Conservation (phyloP, 64 coral and sea anemone genomes). For the Astreopora myriophthalma region DNA sequence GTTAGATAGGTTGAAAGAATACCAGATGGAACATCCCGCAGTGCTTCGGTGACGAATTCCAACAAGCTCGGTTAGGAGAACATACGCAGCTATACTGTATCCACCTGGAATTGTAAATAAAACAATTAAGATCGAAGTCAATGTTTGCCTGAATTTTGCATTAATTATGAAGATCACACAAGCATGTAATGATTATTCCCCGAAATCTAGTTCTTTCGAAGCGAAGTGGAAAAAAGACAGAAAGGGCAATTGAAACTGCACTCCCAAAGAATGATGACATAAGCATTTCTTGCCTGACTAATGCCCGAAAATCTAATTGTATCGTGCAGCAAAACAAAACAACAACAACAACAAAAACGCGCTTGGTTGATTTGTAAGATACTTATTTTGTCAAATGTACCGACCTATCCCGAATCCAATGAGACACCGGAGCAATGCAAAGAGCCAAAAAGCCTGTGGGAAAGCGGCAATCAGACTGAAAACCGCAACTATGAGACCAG, state of each 20-base stretch:
- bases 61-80: slow-evolving; percentile 87
- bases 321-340: no score
- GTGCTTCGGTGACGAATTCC: slow-evolving; percentile 81
- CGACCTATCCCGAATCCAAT: slow-evolving; percentile 70
- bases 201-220: no score
- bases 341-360: not conserved
- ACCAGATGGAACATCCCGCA: slow-evolving; percentile 91
- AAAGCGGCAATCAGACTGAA: slow-evolving; percentile 61
- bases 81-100: slow-evolving; percentile 79
- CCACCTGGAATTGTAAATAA: slow-evolving; percentile 50
- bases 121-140: not conserved
- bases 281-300: no score
- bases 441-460: slow-evolving; percentile 68
- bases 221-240: no score
- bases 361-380: not conserved
- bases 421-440: slow-evolving; percentile 69
- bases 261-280: no score
- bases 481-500: slow-evolving; percentile 15
- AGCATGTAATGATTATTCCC: no score
- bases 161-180: no score
- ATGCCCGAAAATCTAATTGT: no score
- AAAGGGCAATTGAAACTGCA: no score
- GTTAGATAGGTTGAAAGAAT: slow-evolving; percentile 83
- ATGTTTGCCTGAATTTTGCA: no score
- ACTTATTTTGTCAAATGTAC: not conserved